Conservation (phyloP, 2,113 vertebrate genomes). For the Sarotherodon lohbergeri region DNA sequence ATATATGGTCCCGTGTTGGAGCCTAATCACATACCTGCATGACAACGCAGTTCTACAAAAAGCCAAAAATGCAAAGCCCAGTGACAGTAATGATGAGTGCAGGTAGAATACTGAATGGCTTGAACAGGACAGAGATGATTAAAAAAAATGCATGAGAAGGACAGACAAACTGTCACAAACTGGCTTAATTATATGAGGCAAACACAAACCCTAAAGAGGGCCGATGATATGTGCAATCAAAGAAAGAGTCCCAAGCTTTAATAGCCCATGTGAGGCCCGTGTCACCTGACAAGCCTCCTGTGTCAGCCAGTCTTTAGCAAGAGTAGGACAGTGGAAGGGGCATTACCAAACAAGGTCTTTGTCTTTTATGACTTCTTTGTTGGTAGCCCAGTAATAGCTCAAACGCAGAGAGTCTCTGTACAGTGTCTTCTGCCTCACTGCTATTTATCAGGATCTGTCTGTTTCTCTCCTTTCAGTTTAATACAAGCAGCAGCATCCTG, state of each 20-base stretch:
- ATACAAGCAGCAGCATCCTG: constrained; percentile 84
- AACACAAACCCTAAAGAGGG: not conserved
- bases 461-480: constrained; percentile 71
- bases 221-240: not conserved
- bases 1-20: not conserved
- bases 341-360: not conserved
- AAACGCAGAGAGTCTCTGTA: not conserved
- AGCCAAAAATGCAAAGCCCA: not conserved
- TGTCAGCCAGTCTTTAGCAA: not conserved
- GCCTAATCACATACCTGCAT: not conserved
- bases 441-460: not conserved
- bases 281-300: not conserved
- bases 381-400: not conserved
- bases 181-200: not conserved
- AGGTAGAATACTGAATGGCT: not conserved
- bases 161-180: not conserved
- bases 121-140: not conserved
- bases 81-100: not conserved
- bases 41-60: not conserved
- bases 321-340: not conserved
- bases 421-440: not conserved
- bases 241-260: not conserved
- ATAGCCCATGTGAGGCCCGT: not conserved
- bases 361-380: not conserved
- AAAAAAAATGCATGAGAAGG: not conserved